Evolutionary conservation across 2,888 invertebrate species (phyloP).

Genomic region (Trilocha varians): DNA sequence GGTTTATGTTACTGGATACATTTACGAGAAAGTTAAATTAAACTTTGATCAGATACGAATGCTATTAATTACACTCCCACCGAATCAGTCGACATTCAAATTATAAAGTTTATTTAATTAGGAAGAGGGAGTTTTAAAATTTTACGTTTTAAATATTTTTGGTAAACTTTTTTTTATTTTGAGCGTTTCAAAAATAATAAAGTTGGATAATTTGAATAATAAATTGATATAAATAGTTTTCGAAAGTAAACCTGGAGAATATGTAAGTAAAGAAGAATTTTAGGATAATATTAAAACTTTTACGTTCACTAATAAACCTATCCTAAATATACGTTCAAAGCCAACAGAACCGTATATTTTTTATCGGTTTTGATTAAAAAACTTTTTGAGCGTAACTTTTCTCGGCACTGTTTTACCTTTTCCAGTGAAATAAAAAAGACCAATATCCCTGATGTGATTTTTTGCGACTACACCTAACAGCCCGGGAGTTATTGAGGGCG

Average conservation of each 20-base stretch:
- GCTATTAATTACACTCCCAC: neutral
- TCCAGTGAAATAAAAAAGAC: conserved; percentile 30
- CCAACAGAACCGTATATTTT: conserved; percentile 29
- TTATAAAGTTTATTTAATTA: no score
- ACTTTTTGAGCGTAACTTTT: conserved; percentile 34
- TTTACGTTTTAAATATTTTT: neutral
- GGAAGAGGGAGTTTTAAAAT: no score
- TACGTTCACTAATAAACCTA: conserved; percentile 12
- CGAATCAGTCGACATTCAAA: neutral
- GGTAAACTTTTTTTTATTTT: neutral
- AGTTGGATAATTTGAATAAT: no score
- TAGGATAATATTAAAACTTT: neutral
- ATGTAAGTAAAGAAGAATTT: no score
- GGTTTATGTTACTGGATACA: neutral
- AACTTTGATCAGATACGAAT: neutral
- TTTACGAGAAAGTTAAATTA: neutral
- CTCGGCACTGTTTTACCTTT: conserved; percentile 21
- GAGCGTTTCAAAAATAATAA: no score
- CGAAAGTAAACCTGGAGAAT: no score
- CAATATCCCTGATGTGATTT: conserved; percentile 22
- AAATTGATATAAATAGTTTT: no score
- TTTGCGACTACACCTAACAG: conserved; percentile 10
- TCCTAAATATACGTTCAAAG: conserved; percentile 14
- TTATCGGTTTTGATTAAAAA: conserved; percentile 51
- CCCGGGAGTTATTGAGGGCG: no score